These are phyloP conservation scores for Aphidoletes aphidimyza DNA, from an alignment of 2,888 invertebrate species.

Conservation along the genomic window DNA sequence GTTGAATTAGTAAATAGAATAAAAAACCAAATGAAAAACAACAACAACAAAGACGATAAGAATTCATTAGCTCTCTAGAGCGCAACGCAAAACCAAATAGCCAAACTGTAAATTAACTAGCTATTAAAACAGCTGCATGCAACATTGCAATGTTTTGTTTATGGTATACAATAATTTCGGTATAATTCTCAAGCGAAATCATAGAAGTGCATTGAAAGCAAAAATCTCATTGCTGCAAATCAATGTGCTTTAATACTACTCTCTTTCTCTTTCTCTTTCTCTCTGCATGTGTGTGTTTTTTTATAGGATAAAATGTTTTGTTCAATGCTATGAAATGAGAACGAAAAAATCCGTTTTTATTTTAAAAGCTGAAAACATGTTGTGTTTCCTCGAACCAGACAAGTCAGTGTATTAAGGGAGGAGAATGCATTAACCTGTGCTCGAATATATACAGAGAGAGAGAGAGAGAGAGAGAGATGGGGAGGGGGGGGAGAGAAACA, in stretches of 20 bases:
- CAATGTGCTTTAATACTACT: not conserved
- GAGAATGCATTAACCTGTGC: too few species aligned
- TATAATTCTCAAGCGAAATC: not conserved
- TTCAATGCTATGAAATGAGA: too few species aligned
- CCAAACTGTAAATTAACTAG: not conserved
- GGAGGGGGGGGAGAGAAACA: too few species aligned
- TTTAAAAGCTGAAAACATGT: too few species aligned
- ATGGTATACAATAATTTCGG: slow-evolving; percentile 8
- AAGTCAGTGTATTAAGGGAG: too few species aligned
- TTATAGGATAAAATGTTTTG: not conserved
- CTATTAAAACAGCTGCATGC: not conserved
- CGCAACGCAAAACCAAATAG: not conserved
- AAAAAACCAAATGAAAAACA: too few species aligned
- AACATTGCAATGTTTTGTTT: too few species aligned
- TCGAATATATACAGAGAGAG: too few species aligned
- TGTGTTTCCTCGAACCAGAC: too few species aligned
- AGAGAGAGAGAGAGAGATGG: too few species aligned
- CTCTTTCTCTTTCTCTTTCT: not conserved
- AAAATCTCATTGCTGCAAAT: not conserved
- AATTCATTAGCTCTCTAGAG: not conserved
- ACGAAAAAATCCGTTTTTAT: too few species aligned
- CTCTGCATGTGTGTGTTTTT: not conserved
- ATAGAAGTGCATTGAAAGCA: not conserved
- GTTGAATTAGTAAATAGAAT: too few species aligned
- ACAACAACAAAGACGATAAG: not conserved